These are phyloP conservation scores for Amblyjoppa fuscipennis DNA, from an alignment of 2,888 invertebrate genomes.

Conservation along the genomic window DNA sequence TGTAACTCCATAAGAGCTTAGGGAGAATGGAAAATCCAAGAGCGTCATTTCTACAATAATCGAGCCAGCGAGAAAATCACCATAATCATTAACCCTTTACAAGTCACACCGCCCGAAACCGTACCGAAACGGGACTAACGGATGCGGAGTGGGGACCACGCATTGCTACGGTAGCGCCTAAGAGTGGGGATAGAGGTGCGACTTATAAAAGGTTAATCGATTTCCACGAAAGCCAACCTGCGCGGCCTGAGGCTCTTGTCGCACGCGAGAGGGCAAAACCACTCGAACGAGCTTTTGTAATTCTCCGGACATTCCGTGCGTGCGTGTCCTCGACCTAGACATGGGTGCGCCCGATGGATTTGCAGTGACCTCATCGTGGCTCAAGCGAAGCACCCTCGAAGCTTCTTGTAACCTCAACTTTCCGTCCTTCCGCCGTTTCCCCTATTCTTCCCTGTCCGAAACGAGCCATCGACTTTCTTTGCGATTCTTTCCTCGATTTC, in stretches of 20 bases:
- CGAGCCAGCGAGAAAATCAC: conserved; percentile 19
- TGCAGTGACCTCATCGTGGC: conserved; percentile 40
- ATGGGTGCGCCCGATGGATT: conserved; percentile 46
- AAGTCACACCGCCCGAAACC: no score
- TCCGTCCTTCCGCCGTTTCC: background rate
- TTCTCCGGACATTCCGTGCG: conserved; percentile 12
- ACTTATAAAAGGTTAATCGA: conserved; percentile 8
- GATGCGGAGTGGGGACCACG: no score
- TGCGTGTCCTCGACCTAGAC: conserved; percentile 26
- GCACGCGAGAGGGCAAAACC: conserved; percentile 10
- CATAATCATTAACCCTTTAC: conserved; percentile 9
- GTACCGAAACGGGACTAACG: no score
- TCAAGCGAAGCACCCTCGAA: conserved; percentile 1
- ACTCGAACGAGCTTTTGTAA: conserved; percentile 25
- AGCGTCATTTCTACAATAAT: conserved; percentile 23
- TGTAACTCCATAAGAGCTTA: background rate
- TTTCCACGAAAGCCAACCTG: conserved; percentile 14
- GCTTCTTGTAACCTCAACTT: conserved; percentile 23
- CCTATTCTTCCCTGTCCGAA: background rate
- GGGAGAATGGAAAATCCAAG: background rate
- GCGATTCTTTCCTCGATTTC: conserved; percentile 29
- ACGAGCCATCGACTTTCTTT: conserved; percentile 8
- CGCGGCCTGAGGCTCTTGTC: background rate
- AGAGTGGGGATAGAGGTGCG: no score
- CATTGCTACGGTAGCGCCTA: no score